phyloP scores from a whole-genome alignment of 2,113 vertebrate species.

The Euleptes europaea region DNA sequence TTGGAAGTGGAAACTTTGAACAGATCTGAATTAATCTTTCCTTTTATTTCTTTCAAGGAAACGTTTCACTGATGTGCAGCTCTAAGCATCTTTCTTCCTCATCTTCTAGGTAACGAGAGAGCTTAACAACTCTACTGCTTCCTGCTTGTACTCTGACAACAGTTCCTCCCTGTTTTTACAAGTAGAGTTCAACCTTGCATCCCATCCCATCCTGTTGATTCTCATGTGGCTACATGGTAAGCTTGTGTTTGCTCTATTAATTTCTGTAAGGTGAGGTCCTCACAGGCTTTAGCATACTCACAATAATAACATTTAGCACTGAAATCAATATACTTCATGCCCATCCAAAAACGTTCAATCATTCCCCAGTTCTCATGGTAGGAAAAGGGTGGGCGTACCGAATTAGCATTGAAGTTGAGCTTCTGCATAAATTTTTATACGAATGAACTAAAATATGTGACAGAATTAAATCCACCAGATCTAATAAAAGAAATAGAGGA shows the following conservation, averaged over 20 bases:
- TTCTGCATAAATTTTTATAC: constrained; percentile 67
- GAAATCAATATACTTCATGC: constrained; percentile 55
- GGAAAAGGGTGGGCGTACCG: constrained; percentile 49
- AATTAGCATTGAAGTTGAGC: constrained; percentile 69
- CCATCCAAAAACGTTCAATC: constrained; percentile 54
- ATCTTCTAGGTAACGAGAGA: constrained; percentile 55
- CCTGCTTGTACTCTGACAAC: constrained; percentile 60
- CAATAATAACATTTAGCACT: constrained; percentile 58
- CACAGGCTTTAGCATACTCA: constrained; percentile 53
- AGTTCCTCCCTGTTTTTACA: constrained; percentile 53
- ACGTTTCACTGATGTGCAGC: constrained; percentile 8
- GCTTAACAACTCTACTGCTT: constrained; percentile 60
- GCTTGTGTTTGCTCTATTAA: constrained; percentile 61
- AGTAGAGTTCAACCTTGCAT: constrained; percentile 54
- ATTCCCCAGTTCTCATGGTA: constrained; percentile 51
- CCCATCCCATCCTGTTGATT: constrained; percentile 60
- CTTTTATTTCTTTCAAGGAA: not conserved
- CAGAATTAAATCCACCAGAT: constrained; percentile 72
- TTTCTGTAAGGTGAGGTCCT: constrained; percentile 58
- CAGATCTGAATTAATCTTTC: not conserved
- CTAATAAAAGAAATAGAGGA: constrained; percentile 72
- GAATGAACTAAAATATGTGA: constrained; percentile 70
- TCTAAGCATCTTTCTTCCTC: constrained; percentile 36
- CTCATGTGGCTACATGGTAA: constrained; percentile 63
- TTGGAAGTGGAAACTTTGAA: not conserved